phyloP scores from a whole-genome alignment of 2,888 invertebrate genomes.

The Sylvicola cinctus region DNA sequence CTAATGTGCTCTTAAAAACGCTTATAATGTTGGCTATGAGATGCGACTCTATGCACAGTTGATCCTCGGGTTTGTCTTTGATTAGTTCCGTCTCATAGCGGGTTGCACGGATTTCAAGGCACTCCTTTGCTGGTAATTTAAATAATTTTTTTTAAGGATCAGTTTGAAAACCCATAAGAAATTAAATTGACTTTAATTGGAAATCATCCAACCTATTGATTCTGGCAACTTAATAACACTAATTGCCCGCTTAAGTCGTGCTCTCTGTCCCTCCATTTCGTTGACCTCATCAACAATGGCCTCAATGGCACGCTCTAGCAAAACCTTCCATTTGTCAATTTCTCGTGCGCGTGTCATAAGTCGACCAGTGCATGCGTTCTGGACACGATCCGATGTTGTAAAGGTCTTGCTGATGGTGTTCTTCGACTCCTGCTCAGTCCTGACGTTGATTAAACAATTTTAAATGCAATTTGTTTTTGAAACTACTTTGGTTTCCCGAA shows the following conservation, averaged over 20 bases:
- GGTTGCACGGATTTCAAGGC: slow-evolving; percentile 45
- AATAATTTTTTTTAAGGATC: neutral
- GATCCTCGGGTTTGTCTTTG: slow-evolving; percentile 54
- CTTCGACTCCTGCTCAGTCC: slow-evolving; percentile 37
- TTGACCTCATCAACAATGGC: slow-evolving; percentile 50
- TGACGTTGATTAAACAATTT: too few species aligned
- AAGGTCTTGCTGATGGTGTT: slow-evolving; percentile 42
- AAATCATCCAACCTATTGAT: slow-evolving; percentile 36
- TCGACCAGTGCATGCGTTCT: slow-evolving; percentile 42
- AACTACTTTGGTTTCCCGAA: too few species aligned
- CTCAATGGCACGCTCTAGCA: slow-evolving; percentile 45
- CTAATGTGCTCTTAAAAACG: slow-evolving; percentile 36
- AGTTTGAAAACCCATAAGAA: neutral
- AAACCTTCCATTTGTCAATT: slow-evolving; percentile 53
- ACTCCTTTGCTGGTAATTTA: slow-evolving; percentile 35
- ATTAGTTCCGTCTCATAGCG: slow-evolving; percentile 53
- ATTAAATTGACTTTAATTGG: too few species aligned
- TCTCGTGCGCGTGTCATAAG: slow-evolving; percentile 43
- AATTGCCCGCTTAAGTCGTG: slow-evolving; percentile 43
- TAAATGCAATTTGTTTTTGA: too few species aligned
- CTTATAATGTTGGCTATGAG: slow-evolving; percentile 46
- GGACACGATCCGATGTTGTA: slow-evolving; percentile 42
- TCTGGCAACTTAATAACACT: slow-evolving; percentile 47
- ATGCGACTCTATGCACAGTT: slow-evolving; percentile 51
- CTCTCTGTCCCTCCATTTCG: slow-evolving; percentile 41